Evolutionary conservation across 2,888 invertebrate genomes (phyloP).

Genomic region (Drosophila ustulata): DNA sequence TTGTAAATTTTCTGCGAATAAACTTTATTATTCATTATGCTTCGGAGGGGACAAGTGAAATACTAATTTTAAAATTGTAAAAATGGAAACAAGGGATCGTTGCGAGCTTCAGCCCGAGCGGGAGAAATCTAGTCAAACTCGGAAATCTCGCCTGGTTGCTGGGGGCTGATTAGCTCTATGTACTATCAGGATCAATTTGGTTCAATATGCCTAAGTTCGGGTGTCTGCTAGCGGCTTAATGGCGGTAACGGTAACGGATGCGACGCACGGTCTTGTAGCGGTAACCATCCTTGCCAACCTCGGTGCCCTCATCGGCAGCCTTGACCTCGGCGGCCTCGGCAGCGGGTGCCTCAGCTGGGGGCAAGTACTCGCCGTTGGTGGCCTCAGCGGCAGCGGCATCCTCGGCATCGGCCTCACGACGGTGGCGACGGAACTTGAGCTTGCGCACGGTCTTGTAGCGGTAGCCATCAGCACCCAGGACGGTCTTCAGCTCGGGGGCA

Average conservation of each 20-base stretch:
- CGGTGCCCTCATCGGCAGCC: constrained; percentile 74
- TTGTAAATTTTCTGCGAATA: constrained; percentile 63
- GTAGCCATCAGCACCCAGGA: constrained; percentile 76
- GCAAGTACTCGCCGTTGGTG: constrained; percentile 76
- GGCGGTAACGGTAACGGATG: constrained; percentile 80
- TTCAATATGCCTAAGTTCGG: constrained; percentile 67
- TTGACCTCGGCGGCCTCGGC: constrained; percentile 50
- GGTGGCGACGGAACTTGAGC: constrained; percentile 75
- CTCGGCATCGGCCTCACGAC: constrained; percentile 75
- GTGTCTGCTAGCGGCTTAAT: constrained; percentile 55
- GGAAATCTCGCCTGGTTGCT: constrained; percentile 16
- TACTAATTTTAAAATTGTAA: constrained; percentile 31
- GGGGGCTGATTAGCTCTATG: constrained; percentile 38
- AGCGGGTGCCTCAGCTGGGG: constrained; percentile 67
- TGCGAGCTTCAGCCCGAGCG: constrained; percentile 30
- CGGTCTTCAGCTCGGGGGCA: constrained; percentile 80
- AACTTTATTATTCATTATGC: constrained; percentile 75
- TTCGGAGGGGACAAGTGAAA: constrained; percentile 39
- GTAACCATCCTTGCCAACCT: constrained; percentile 81
- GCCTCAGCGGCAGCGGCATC: constrained; percentile 58
- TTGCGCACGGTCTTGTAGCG: constrained; percentile 79
- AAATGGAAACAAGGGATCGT: constrained; percentile 25
- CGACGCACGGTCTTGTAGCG: constrained; percentile 83
- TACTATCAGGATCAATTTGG: constrained; percentile 80
- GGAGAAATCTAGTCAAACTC: constrained; percentile 12